Evolutionary conservation across 1,140 invertebrate species (phyloP), one percentile per base, ranked within the genome.

Genomic region (Ridgeia piscesae): DNA sequence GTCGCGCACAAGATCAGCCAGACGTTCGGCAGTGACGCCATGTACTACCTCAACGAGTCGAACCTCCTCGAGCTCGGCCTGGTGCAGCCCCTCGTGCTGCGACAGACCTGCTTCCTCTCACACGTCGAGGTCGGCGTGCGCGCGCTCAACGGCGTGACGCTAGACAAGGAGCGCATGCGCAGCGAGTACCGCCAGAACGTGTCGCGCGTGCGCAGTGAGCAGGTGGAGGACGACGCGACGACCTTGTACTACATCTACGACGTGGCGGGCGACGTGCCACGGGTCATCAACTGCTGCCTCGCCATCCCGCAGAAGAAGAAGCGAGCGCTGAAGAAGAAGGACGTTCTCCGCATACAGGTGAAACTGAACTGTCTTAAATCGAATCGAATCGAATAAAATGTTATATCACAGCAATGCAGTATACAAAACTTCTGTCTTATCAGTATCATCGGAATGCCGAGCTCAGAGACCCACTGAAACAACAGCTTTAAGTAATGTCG

Each of bases 301-400:
- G 34, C 21, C 33, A 89, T 93, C 27, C 93, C 93, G 11, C 33
- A 91, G 35, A 93, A 93, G 92, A 92, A 91, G 92, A 93, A 93
- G 50, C 92, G 92, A 34, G 33, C 91, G 35, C 93, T 93, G 0
- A 93, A 93, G 77, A 90, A 91, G 14, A 93, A 93, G 77, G 89
- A 92, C 33, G 90, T 93, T 33, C 42, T 93, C 4, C 88, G 88
- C 34, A 50, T 93, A 42, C 42, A 50, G 33, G 91, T 93, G 1
- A 77, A n/a, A 27, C 91, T 92, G 27, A 21, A 21, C 11, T 77
- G 0, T 31, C 2, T 77, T 9, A 42, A 42, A 42, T 42, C n/a
- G n/a, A n/a, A n/a, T n/a, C n/a, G n/a, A n/a, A n/a, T n/a, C n/a
- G n/a, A n/a, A n/a, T n/a, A n/a, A n/a, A n/a, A n/a, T n/a, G n/a